Evolutionary conservation across 1,140 invertebrate species (phyloP), one percentile per base, ranked within the genome.

Genomic region (Meloidogyne floridensis): DNA sequence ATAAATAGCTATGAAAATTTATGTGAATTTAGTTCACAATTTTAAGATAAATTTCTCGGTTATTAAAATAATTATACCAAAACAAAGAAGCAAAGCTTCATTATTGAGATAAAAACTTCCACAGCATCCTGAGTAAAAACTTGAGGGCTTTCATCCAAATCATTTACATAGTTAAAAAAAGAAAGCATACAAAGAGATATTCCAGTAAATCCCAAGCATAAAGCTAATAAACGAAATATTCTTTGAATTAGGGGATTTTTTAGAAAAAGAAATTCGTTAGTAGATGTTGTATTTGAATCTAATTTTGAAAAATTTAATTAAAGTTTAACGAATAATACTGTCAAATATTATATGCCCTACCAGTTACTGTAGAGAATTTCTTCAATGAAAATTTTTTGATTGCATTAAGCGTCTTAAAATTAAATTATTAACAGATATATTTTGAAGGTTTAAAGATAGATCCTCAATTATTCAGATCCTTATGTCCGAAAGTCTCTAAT

Each of bases 111-210:
- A 72, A 65, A 47, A n/a, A 71, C 65, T 51, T 72, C 65, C 47
- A 71, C n/a, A n/a, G 47, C 59, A 65, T 78, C 76, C 42, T 78
- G 76, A 2, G 70, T 32, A 65, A 78, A 78, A 70, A 78, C 43
- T 59, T 47, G n/a, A n/a, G 32, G 18, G 20, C 77, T 71, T 69
- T 79, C 59, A 8, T 79, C 77, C 20, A 72, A 13, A 72, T 47
- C 77, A 20, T 72, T 72, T 11, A 79, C 72, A 72, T 69, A 79
- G 10, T 79, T 79, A 53, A n/a, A 72, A 20, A 79, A 79, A 13
- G 53, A 79, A 51, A 79, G 51, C 18, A 79, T 32, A 43, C 77
- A 79, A 51, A 79, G 43, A 18, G 42, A 20, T 20, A 71, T 42
- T 9, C 77, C 65, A 2, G 65, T 18, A 13, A 79, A 11, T 7